phyloP scores from a whole-genome alignment of 2,888 invertebrate species.

The Poecilobothrus nobilitatus region DNA sequence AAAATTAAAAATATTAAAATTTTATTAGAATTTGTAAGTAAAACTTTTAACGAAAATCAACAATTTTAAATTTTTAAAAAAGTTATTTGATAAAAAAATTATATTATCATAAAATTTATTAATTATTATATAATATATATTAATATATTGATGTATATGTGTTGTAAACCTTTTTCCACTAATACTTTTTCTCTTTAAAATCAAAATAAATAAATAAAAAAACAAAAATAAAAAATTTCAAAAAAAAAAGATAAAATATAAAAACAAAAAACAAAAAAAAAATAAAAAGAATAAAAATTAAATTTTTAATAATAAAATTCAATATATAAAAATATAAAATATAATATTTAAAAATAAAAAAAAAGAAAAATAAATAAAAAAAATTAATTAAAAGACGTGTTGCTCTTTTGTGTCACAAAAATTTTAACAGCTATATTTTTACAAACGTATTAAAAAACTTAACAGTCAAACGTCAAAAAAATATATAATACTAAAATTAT shows the following conservation, averaged over 20 bases:
- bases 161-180: neutral
- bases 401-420: no score
- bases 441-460: no score
- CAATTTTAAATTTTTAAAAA: slow-evolving; percentile 2
- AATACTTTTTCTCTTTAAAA: neutral
- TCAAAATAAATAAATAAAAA: neutral
- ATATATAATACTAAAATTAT: no score
- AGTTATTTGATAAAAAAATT: slow-evolving; percentile 7
- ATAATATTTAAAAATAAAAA: no score
- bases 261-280: neutral
- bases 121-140: neutral
- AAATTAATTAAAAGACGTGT: no score
- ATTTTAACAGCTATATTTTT: no score
- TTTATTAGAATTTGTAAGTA: no score
- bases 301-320: no score
- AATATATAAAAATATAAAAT: no score
- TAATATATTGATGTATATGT: neutral
- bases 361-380: no score
- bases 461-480: no score
- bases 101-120: neutral
- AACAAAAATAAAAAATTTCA: neutral
- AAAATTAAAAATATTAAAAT: neutral
- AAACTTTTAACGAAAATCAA: neutral
- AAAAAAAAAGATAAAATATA: neutral
- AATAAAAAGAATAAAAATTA: neutral